phyloP scores from a whole-genome alignment of 2,888 invertebrate species.

The Pseudeuparius sepicola region DNA sequence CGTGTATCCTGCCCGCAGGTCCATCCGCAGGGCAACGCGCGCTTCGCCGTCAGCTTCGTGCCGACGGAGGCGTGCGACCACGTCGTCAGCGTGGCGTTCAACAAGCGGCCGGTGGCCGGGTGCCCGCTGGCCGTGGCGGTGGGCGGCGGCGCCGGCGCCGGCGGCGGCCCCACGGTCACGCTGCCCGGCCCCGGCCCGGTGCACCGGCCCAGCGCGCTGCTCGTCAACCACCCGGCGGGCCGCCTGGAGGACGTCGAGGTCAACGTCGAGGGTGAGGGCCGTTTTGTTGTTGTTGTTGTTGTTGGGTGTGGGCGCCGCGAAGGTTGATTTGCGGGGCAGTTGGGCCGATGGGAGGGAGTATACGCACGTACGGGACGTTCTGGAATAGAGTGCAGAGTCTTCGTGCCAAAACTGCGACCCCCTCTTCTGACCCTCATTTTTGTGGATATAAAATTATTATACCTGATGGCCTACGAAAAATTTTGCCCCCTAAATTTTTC shows the following conservation, averaged over 20 bases:
- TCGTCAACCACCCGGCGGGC: conserved; percentile 72
- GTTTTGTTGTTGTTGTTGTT: conserved; percentile 9
- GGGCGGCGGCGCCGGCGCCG: conserved; percentile 53
- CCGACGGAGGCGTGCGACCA: conserved; percentile 92
- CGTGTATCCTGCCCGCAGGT: too few species aligned
- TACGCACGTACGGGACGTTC: too few species aligned
- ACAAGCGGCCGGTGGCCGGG: conserved; percentile 78
- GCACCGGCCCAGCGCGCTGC: conserved; percentile 59
- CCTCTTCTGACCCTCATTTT: too few species aligned
- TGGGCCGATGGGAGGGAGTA: too few species aligned
- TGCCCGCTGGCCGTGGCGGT: conserved; percentile 87
- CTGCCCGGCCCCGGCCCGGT: conserved; percentile 63
- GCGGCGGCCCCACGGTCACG: conserved; percentile 57
- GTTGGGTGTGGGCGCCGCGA: too few species aligned
- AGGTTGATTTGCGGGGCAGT: too few species aligned
- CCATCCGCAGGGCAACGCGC: too few species aligned
- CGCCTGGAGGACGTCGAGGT: conserved; percentile 90
- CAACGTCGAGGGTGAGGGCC: conserved; percentile 81
- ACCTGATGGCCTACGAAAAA: too few species aligned
- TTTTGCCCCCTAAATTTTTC: too few species aligned
- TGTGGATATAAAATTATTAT: too few species aligned
- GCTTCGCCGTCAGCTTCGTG: conserved; percentile 93
- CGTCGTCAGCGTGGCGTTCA: conserved; percentile 94
- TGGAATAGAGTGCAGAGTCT: too few species aligned
- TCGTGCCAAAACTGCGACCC: too few species aligned